phyloP scores from a whole-genome alignment of 2,113 vertebrate genomes.

The Sinocyclocheilus rhinocerous region DNA sequence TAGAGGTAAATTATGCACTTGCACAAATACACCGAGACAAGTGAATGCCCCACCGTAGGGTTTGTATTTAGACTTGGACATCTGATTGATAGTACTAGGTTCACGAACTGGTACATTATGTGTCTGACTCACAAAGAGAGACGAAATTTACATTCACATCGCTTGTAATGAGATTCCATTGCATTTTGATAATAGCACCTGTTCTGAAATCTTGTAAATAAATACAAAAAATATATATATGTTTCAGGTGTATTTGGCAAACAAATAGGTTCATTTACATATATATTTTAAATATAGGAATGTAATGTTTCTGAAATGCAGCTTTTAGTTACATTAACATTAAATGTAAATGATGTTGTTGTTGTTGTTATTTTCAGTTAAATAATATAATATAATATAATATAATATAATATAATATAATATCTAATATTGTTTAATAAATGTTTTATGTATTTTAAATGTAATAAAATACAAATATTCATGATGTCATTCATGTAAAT shows the following conservation, averaged over 20 bases:
- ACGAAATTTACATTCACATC: conserved; percentile 67
- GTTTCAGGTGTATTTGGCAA: not conserved
- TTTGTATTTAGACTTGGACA: conserved; percentile 62
- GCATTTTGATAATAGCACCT: conserved; percentile 70
- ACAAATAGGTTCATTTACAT: not conserved
- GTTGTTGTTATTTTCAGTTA: too few species aligned
- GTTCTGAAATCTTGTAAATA: conserved; percentile 44
- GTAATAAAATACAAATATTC: too few species aligned
- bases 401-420: too few species aligned
- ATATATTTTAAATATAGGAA: not conserved
- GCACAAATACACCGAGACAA: conserved; percentile 75
- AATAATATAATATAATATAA: too few species aligned
- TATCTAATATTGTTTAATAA: not conserved
- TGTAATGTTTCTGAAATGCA: not conserved
- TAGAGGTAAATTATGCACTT: conserved; percentile 77
- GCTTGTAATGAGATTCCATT: conserved; percentile 69
- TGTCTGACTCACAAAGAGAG: conserved; percentile 57
- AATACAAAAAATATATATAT: not conserved
- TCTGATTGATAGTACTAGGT: conserved; percentile 76
- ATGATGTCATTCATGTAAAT: too few species aligned
- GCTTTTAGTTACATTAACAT: not conserved
- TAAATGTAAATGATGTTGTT: too few species aligned
- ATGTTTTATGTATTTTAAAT: too few species aligned
- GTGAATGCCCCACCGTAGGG: conserved; percentile 70
- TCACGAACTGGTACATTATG: conserved; percentile 62